Conservation (phyloP, 2,888 invertebrate species). For the Nomada hirtipes region DNA sequence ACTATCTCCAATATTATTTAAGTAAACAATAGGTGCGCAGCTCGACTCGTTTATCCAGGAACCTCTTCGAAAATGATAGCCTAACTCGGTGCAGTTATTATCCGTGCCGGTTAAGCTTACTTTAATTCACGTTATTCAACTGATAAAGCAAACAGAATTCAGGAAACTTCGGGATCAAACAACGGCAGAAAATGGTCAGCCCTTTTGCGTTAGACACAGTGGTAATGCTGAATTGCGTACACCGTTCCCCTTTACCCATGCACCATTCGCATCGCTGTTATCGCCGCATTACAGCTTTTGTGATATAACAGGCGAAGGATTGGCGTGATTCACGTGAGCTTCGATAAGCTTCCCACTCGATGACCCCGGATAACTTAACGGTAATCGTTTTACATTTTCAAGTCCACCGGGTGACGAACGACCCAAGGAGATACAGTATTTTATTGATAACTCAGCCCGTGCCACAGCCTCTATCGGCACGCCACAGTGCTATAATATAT, state of each 20-base stretch:
- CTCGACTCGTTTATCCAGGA: too few relatives aligned
- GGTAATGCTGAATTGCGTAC: conserved; percentile 1
- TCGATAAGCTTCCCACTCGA: conserved; percentile 26
- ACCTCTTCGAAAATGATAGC: too few relatives aligned
- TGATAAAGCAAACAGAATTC: not conserved
- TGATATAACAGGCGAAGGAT: conserved; percentile 32
- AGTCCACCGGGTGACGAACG: conserved; percentile 37
- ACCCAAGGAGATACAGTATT: conserved; percentile 36
- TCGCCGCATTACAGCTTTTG: conserved; percentile 39
- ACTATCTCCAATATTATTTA: too few relatives aligned
- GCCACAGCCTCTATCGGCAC: not conserved
- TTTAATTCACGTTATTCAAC: too few relatives aligned
- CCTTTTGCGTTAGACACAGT: not conserved
- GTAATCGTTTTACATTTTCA: conserved; percentile 46
- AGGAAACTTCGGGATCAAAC: not conserved
- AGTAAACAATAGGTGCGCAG: too few relatives aligned
- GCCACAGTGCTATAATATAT: not conserved
- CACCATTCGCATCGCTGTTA: conserved; percentile 37
- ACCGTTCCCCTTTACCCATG: conserved; percentile 9
- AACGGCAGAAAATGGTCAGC: not conserved
- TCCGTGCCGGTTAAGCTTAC: too few relatives aligned
- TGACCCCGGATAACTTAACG: conserved; percentile 54
- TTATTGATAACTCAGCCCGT: conserved; percentile 59
- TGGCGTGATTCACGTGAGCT: conserved; percentile 32
- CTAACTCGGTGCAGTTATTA: too few relatives aligned